Conservation (phyloP, 2,888 invertebrate genomes). For the Empis stercorea region DNA sequence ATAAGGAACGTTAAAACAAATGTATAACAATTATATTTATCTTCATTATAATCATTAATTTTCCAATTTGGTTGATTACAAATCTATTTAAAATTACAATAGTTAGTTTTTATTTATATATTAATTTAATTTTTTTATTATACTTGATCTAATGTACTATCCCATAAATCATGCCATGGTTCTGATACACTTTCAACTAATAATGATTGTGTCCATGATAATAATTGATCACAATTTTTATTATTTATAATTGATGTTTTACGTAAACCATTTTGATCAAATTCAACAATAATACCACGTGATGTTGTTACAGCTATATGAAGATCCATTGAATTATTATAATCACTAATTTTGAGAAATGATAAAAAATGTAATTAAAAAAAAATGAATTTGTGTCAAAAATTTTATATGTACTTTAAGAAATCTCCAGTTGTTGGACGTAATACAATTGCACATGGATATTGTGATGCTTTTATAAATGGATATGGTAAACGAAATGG, state of each 20-base stretch:
- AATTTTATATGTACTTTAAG: slow-evolving; percentile 51
- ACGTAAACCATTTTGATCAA: slow-evolving; percentile 63
- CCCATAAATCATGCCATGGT: slow-evolving; percentile 56
- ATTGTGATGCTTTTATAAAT: slow-evolving; percentile 66
- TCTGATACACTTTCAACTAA: slow-evolving; percentile 54
- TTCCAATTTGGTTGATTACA: slow-evolving; percentile 44
- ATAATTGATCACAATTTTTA: slow-evolving; percentile 20
- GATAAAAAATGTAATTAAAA: slow-evolving; percentile 6
- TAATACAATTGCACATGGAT: slow-evolving; percentile 70
- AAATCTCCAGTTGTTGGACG: slow-evolving; percentile 82
- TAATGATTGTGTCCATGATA: slow-evolving; percentile 54
- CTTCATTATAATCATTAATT: slow-evolving; percentile 57
- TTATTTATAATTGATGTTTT: slow-evolving; percentile 10
- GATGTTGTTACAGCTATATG: slow-evolving; percentile 86
- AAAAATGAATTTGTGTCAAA: neutral
- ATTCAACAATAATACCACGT: slow-evolving; percentile 66
- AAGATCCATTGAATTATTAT: slow-evolving; percentile 68
- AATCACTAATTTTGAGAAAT: slow-evolving; percentile 54
- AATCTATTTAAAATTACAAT: slow-evolving; percentile 18
- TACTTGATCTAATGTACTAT: slow-evolving; percentile 49
- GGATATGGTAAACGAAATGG: slow-evolving; percentile 82
- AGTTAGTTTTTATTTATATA: neutral
- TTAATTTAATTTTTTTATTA: slow-evolving; percentile 8
- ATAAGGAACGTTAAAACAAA: slow-evolving; percentile 72
- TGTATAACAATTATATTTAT: slow-evolving; percentile 70